Base-by-base conservation (phyloP, 92 coral and sea anemone genomes). In the Paragorgia papillata region DNA sequence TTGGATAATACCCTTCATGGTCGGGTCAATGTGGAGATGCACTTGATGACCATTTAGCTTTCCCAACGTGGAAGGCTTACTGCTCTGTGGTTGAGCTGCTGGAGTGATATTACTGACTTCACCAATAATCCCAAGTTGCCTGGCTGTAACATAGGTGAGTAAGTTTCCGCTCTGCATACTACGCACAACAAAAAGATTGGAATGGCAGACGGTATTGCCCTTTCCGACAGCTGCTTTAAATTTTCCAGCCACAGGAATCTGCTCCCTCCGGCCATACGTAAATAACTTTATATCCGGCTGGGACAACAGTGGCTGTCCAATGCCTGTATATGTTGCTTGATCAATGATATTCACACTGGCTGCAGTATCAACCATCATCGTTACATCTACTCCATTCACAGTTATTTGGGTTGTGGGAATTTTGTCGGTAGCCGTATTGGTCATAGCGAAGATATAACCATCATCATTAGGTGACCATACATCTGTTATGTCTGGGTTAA, bases 1-100 rank as follows among this genome's bases (percentile, higher is more conserved):
- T 21, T 28, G 59, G 20, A 79, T 70, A 28, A 77, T 29, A 21
- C 69, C 84, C 22, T 29, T 59, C n/a, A 32, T 26, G 21, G 33
- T 22, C 15, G 57, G 60, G 49, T 69, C 62, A 34, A 69, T 49
- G 62, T 69, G 56, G 3, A 49, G 58, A 7, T 69, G 57, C 25
- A 74, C 80, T 17, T 48, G 57, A 3, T 17, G 27, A 9, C 18
- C 80, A 22, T 57, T 57, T 29, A 58, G 30, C 40, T 57, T 74
- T 1, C 69, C 80, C 21, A 43, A 21, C 10, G 53, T 2, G 2
- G 53, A 46, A 2, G 53, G 53, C n/a, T 46, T 7, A 6, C 15
- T n/a, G 2, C 14, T 6, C 53, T 46, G 2, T 6, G 53, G 2
- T 2, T 46, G 12, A 15, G 15, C 15, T 7, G 7, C 53, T 15